These are phyloP conservation scores for Alouatta palliata DNA, from an alignment of 2,113 vertebrate species.

Conservation along the genomic window DNA sequence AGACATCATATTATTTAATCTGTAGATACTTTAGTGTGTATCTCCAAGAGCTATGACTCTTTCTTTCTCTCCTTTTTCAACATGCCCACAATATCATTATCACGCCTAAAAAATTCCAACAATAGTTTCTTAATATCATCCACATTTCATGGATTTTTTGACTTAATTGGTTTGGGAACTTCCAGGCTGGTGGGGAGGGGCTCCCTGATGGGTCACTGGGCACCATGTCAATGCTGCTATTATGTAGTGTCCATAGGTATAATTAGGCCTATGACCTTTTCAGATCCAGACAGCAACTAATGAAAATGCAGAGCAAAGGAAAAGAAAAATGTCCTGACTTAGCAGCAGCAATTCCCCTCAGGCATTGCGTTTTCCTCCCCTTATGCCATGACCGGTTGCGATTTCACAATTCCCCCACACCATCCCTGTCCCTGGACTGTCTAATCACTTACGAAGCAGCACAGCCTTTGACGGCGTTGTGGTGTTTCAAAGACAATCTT, in stretches of 20 bases:
- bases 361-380: not conserved
- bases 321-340: not conserved
- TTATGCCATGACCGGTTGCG: not conserved
- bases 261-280: constrained; percentile 62
- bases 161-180: not conserved
- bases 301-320: constrained; percentile 34
- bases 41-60: not conserved
- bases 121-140: not conserved
- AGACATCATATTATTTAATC: not conserved
- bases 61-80: not conserved
- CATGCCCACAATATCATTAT: not conserved
- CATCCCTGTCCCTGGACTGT: not conserved
- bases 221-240: constrained; percentile 16
- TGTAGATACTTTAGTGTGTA: not conserved
- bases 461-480: not conserved
- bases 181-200: not conserved
- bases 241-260: constrained; percentile 49
- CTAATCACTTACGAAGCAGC: not conserved
- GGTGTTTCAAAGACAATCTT: constrained; percentile 27
- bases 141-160: not conserved
- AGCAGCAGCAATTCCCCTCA: not conserved
- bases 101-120: not conserved
- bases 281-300: constrained; percentile 24
- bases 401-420: not conserved
- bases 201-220: not conserved